Percentiles rank a stretch among this genome's conserved stretches.
phyloP scores from a whole-genome alignment of 2,797 vertebrate species.

The Ptychobarbus kaznakovi region DNA sequence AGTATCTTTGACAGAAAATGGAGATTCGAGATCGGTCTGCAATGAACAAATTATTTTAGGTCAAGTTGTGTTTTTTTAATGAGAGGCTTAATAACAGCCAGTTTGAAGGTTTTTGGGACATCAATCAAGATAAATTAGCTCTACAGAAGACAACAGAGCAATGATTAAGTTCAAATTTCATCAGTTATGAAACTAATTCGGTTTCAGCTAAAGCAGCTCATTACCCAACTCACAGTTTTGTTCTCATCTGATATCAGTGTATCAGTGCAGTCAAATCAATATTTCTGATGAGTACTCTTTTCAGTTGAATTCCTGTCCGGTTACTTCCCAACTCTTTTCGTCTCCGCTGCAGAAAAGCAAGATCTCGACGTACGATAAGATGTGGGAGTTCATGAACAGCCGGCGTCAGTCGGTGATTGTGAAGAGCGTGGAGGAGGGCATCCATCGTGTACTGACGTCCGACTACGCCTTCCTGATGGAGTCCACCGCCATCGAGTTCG shows the following conservation, averaged over 20 bases:
- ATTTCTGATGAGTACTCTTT: background rate
- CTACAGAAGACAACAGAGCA: no score
- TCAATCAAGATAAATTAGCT: no score
- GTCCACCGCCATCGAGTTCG: conserved; percentile 98
- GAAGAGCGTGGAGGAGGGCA: conserved; percentile 95
- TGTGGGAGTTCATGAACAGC: conserved; percentile 99
- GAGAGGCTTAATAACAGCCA: no score
- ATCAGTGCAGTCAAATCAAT: background rate
- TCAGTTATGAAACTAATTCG: no score
- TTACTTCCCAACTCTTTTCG: background rate
- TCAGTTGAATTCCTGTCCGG: background rate
- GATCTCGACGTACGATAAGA: conserved; percentile 97
- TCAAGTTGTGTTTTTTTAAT: no score
- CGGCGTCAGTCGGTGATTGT: conserved; percentile 94
- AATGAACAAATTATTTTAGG: no score
- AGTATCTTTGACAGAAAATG: no score
- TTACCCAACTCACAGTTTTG: no score
- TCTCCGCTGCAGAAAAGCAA: conserved; percentile 86
- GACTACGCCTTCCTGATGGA: conserved; percentile 98
- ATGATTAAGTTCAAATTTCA: no score
- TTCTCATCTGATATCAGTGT: background rate
- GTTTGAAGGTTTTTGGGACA: no score
- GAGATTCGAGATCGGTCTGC: no score
- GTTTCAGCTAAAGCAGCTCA: no score
- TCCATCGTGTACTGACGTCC: conserved; percentile 91